phyloP scores from a whole-genome alignment of 2,113 vertebrate species.

The Eudorcas thomsonii region DNA sequence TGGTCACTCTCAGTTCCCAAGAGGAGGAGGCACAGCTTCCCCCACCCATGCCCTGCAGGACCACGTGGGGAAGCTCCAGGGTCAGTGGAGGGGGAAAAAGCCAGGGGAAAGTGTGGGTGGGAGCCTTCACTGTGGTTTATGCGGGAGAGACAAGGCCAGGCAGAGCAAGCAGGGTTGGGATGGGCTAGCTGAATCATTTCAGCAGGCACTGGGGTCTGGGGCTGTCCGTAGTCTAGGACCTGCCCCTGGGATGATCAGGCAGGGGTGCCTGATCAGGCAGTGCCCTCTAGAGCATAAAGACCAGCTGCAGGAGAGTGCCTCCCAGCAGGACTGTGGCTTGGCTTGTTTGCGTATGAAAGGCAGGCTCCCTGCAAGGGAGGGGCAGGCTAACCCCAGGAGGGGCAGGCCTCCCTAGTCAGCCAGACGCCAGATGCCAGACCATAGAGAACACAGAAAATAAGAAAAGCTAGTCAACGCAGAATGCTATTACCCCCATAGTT shows the following conservation, averaged over 20 bases:
- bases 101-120: accelerated
- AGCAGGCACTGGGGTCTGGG: background rate
- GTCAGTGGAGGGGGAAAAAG: background rate
- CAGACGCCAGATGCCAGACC: background rate
- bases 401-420: accelerated
- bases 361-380: background rate
- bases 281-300: too few species aligned
- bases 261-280: background rate
- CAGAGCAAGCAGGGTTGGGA: accelerated
- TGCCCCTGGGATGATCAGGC: background rate
- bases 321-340: background rate
- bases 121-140: background rate
- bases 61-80: accelerated
- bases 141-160: accelerated
- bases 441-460: background rate
- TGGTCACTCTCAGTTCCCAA: background rate
- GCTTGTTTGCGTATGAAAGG: background rate
- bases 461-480: accelerated
- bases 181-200: accelerated
- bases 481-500: accelerated
- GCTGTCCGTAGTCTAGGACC: background rate
- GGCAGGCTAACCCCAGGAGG: background rate
- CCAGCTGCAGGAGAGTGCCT: background rate
- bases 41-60: background rate
- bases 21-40: background rate